Evolutionary conservation across 2,888 invertebrate species (phyloP).

Genomic region (Eugnorisma glareosa): DNA sequence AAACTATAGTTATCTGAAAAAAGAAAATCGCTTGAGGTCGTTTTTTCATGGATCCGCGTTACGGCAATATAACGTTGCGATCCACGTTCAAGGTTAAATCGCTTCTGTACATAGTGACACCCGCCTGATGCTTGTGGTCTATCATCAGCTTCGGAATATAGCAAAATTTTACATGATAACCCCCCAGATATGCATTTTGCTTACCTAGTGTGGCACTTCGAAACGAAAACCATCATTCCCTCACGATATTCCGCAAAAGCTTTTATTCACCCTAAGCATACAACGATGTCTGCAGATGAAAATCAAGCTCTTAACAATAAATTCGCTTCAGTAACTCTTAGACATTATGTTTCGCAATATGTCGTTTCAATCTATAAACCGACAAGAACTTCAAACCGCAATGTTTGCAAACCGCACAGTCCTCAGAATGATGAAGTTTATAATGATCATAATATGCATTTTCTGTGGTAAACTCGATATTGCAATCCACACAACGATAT

Average conservation of each 20-base stretch:
- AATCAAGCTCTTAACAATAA: conserved; percentile 9
- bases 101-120: not conserved
- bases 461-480: conserved; percentile 79
- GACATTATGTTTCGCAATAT: conserved; percentile 80
- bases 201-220: not conserved
- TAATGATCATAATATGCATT: conserved; percentile 84
- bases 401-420: conserved; percentile 83
- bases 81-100: not conserved
- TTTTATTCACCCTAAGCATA: not conserved
- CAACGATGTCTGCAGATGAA: not conserved
- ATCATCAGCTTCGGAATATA: not conserved
- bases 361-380: conserved; percentile 80
- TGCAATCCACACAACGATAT: conserved; percentile 81
- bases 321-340: conserved; percentile 56
- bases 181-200: not conserved
- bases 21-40: not conserved
- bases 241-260: not conserved
- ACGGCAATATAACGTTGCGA: not conserved
- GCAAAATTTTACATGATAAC: not conserved
- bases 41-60: not conserved
- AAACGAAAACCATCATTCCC: not conserved
- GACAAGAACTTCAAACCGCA: conserved; percentile 85
- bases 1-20: not conserved
- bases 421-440: conserved; percentile 83
- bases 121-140: not conserved